Evolutionary conservation across 2,888 invertebrate species (phyloP).

Genomic region (Synanthedon vespiformis): DNA sequence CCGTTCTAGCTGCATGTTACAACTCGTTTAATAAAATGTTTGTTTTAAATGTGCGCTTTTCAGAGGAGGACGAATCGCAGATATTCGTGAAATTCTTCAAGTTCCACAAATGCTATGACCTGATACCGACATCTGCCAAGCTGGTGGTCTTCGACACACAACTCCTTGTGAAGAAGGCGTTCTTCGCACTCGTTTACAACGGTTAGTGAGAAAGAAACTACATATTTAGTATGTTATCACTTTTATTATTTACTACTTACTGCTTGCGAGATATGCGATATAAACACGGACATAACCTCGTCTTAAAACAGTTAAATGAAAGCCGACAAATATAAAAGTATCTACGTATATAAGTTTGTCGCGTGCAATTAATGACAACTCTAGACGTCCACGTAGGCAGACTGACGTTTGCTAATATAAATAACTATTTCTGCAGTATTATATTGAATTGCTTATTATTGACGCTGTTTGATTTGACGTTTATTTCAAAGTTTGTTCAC

Average conservation of each 20-base stretch:
- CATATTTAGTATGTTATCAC: not conserved
- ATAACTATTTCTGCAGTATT: too few relatives aligned
- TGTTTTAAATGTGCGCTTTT: constrained; percentile 9
- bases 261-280: not conserved
- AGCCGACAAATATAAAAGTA: too few relatives aligned
- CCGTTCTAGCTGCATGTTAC: not conserved
- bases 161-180: constrained; percentile 97
- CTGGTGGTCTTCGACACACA: constrained; percentile 99
- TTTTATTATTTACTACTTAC: not conserved
- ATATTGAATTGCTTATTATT: too few relatives aligned
- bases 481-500: too few relatives aligned
- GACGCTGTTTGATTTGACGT: too few relatives aligned
- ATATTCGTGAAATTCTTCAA: constrained; percentile 99
- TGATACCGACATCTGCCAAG: constrained; percentile 99
- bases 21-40: not conserved
- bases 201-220: constrained; percentile 67
- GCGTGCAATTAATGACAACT: too few relatives aligned
- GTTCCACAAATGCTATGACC: constrained; percentile 99
- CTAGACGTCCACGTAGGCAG: too few relatives aligned
- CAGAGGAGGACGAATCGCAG: constrained; percentile 97
- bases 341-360: too few relatives aligned
- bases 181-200: constrained; percentile 99
- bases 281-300: too few relatives aligned
- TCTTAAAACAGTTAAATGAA: too few relatives aligned
- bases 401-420: too few relatives aligned